Percentiles rank a stretch among this genome's conserved stretches.
These are phyloP conservation scores for Ochropacha duplaris DNA, from an alignment of 2,888 invertebrate genomes.

Conservation along the genomic window DNA sequence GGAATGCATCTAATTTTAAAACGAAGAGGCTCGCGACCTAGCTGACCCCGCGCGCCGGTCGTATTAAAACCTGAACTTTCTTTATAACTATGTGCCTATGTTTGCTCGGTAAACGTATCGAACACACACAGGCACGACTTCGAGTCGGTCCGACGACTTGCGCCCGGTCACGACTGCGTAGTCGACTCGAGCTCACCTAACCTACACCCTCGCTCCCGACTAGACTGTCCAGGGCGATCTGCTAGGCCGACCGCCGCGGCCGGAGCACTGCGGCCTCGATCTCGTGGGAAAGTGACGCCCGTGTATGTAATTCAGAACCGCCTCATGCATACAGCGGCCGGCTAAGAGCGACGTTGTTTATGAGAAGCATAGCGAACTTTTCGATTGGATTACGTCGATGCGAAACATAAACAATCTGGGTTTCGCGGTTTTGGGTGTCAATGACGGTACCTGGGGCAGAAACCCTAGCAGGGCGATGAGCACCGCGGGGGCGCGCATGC, in stretches of 20 bases:
- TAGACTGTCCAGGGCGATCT: constrained; percentile 79
- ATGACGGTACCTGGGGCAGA: constrained; percentile 78
- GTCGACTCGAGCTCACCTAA: constrained; percentile 43
- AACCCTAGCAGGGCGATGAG: constrained; percentile 82
- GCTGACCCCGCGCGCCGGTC: constrained; percentile 77
- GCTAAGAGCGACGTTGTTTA: constrained; percentile 41
- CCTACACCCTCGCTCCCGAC: constrained; percentile 65
- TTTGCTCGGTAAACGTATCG: constrained; percentile 76
- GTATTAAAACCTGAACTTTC: constrained; percentile 82
- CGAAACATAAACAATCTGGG: constrained; percentile 66
- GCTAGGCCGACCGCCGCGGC: constrained; percentile 38
- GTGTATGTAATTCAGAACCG: constrained; percentile 52
- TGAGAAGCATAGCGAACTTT: constrained; percentile 45
- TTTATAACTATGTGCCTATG: constrained; percentile 80
- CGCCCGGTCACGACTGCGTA: constrained; percentile 72
- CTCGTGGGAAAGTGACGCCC: constrained; percentile 78
- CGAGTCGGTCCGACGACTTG: constrained; percentile 53
- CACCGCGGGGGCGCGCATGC: constrained; percentile 81
- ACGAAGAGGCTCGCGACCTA: constrained; percentile 80
- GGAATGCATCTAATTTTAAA: constrained; percentile 83
- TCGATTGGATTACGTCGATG: constrained; percentile 43
- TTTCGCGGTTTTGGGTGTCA: constrained; percentile 67
- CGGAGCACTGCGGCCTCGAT: constrained; percentile 24
- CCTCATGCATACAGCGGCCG: constrained; percentile 36
- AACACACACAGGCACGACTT: constrained; percentile 70